Conservation (phyloP, 2,888 invertebrate species). For the Pteria penguin region DNA sequence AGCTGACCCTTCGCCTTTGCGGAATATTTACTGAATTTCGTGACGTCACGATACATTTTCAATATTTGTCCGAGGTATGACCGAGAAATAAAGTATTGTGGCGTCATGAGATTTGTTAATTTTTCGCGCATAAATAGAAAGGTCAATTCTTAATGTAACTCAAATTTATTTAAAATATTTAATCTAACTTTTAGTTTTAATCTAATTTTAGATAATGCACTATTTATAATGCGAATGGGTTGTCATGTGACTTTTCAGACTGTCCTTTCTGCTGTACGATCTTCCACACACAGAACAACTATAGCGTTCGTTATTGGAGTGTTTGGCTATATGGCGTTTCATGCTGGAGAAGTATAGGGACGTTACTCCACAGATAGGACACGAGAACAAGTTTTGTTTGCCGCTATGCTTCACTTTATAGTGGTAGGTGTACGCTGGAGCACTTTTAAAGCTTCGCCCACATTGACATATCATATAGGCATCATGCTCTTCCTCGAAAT, state of each 20-base stretch:
- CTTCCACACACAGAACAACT: slow-evolving; percentile 17
- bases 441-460: slow-evolving; percentile 5
- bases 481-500: slow-evolving; percentile 2
- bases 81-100: too few species aligned
- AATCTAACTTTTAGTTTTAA: too few species aligned
- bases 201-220: neutral
- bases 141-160: too few species aligned
- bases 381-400: neutral
- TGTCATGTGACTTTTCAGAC: slow-evolving; percentile 5
- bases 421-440: slow-evolving; percentile 8
- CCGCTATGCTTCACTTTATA: slow-evolving; percentile 6
- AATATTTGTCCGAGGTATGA: too few species aligned
- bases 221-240: neutral
- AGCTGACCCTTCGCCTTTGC: too few species aligned
- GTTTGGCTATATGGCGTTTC: slow-evolving; percentile 28
- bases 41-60: too few species aligned
- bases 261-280: slow-evolving; percentile 18
- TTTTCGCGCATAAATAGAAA: too few species aligned
- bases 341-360: slow-evolving; percentile 18
- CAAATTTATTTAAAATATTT: too few species aligned
- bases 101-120: too few species aligned
- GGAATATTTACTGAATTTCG: too few species aligned
- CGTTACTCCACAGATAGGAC: slow-evolving; percentile 10
- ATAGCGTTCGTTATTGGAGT: slow-evolving; percentile 8
- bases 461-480: neutral